Evolutionary conservation across 2,888 invertebrate species (phyloP).

Genomic region (Zygogramma bicolorata): DNA sequence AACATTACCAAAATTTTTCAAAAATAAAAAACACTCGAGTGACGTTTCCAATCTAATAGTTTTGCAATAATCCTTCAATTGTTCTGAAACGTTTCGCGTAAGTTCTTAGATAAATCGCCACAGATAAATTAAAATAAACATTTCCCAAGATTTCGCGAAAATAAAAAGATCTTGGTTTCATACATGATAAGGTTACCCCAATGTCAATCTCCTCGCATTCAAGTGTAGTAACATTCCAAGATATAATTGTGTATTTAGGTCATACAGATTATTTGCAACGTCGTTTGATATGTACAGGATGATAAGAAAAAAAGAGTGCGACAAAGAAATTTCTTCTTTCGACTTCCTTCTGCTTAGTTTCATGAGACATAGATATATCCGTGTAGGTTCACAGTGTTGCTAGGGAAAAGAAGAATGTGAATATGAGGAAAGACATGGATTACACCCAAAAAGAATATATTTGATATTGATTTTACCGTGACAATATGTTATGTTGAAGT

Average conservation of each 20-base stretch:
- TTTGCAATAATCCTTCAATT: background rate
- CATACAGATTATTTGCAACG: constrained; percentile 12
- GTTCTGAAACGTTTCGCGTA: background rate
- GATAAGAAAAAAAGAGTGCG: background rate
- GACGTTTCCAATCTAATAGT: background rate
- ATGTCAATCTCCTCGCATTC: constrained; percentile 9
- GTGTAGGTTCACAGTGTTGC: too few species aligned
- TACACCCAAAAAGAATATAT: too few species aligned
- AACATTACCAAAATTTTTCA: background rate
- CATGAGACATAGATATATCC: too few species aligned
- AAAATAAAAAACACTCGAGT: background rate
- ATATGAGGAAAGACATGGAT: too few species aligned
- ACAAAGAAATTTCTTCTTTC: background rate
- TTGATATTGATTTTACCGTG: too few species aligned
- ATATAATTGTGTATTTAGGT: constrained; percentile 13
- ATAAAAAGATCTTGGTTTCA: background rate
- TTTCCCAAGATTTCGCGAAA: constrained; percentile 18
- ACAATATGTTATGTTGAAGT: too few species aligned
- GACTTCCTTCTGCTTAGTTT: too few species aligned
- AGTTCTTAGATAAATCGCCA: constrained; percentile 2
- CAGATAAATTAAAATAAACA: constrained; percentile 15
- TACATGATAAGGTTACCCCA: constrained; percentile 14
- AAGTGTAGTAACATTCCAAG: background rate
- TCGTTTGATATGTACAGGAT: background rate
- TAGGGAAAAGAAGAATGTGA: too few species aligned